Evolutionary conservation across 2,113 vertebrate species (phyloP), one percentile per base, ranked within the genome.

Genomic region (Polyodon spathula): DNA sequence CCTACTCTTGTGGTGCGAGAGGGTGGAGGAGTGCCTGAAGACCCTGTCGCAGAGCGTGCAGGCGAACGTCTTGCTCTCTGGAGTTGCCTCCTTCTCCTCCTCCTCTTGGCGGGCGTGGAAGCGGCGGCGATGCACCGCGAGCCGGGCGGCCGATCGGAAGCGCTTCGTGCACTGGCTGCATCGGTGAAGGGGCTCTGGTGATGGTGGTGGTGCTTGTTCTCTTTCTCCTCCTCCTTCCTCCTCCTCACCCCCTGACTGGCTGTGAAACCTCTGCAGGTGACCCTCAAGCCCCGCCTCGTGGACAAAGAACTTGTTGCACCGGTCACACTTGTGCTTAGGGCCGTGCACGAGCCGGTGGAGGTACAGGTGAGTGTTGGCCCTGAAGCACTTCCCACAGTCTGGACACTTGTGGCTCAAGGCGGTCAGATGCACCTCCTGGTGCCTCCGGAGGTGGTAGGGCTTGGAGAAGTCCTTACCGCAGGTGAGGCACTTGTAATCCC

Each of bases 271-370:
- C 69, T 84, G 79, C 66, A 84, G 82, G 63, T 85, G 82, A 53
- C 77, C 73, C 44, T 85, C 64, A 63, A 86, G 65, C 14, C 80
- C 80, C 63, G 82, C 76, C 42, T 83, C 83, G 56, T 81, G 80
- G 62, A 67, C 72, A 62, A 84, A 86, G 15, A 74, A 72, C 59
- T 68, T 72, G n/a, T 83, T 82, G 38, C 83, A 85, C 0, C 70
- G 81, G 0, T 76, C 79, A 8, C 84, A 86, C 0, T 73, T 73
- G 4, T 84, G 81, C 0, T 76, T 75, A 11, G 70, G 73, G 6
- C 56, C 43, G 63, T 81, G 73, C 54, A 73, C 40, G 14, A 71
- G 61, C 58, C 64, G 71, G 11, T 67, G 62, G 75, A 4, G 52
- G 46, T 61, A 63, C 67, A 57, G 64, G 68, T 0, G 65, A 44